phyloP scores from a whole-genome alignment of 2,113 vertebrate genomes.

The Balaeniceps rex region DNA sequence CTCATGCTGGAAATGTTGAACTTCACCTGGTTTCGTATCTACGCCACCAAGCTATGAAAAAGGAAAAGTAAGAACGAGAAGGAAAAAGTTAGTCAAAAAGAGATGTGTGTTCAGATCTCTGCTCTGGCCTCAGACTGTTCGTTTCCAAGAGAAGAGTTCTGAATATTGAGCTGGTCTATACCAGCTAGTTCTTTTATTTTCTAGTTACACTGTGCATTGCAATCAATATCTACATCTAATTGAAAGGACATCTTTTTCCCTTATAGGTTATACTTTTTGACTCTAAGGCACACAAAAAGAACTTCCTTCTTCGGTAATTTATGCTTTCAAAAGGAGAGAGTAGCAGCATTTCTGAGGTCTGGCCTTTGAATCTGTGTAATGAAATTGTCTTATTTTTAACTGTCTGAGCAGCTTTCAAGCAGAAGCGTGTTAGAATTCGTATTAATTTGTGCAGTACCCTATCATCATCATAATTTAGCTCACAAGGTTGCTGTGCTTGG shows the following conservation, averaged over 20 bases:
- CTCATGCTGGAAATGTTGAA: not conserved
- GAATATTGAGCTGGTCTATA: not conserved
- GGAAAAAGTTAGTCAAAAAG: not conserved
- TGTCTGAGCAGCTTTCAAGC: conserved; percentile 25
- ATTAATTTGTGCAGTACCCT: conserved; percentile 10
- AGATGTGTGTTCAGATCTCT: not conserved
- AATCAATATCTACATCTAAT: not conserved
- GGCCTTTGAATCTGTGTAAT: not conserved
- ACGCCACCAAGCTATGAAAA: not conserved
- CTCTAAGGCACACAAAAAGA: not conserved
- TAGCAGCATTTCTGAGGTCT: not conserved
- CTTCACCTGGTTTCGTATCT: not conserved
- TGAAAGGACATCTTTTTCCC: not conserved
- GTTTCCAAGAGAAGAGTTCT: not conserved
- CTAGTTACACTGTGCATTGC: not conserved
- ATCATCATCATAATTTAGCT: not conserved
- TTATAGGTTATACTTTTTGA: not conserved
- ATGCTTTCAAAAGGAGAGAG: not conserved
- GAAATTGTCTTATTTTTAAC: not conserved
- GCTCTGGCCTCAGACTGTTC: not conserved
- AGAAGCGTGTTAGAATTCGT: not conserved
- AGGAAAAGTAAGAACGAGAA: not conserved
- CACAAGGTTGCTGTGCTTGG: conserved; percentile 39
- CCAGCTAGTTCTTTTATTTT: not conserved
- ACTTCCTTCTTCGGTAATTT: not conserved